Evolutionary conservation across 37 sponge, comb jelly and placozoan genomes (phyloP).

Genomic region (Halisarca cf. caerulea): DNA sequence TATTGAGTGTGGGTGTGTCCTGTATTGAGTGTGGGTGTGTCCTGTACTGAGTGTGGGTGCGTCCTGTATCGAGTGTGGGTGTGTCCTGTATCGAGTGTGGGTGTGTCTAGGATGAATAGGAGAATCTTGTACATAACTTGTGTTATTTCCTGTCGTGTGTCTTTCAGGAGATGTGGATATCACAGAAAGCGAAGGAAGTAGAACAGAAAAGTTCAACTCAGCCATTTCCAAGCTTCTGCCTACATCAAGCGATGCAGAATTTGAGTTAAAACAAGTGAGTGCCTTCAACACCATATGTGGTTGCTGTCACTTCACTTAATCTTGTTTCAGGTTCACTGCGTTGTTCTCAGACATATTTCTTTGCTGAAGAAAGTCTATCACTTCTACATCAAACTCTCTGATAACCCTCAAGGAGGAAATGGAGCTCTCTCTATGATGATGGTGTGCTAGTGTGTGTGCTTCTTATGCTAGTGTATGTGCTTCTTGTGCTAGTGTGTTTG

Average conservation of each 20-base stretch:
- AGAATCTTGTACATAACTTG: too few relatives aligned
- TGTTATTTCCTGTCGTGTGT: too few relatives aligned
- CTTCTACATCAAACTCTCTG: constrained; percentile 56
- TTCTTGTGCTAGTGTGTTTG: background rate
- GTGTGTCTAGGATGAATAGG: too few relatives aligned
- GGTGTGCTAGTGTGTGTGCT: constrained; percentile 27
- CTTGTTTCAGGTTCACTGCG: constrained; percentile 58
- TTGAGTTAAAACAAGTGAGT: constrained; percentile 1
- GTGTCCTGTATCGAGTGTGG: too few relatives aligned
- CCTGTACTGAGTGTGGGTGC: background rate
- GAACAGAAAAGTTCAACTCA: constrained; percentile 57
- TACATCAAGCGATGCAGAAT: background rate
- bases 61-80: too few relatives aligned
- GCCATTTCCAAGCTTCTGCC: constrained; percentile 36
- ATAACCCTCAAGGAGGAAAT: background rate
- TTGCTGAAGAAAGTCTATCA: constrained; percentile 70
- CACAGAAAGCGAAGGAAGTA: background rate
- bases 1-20: too few relatives aligned
- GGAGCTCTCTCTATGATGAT: constrained; percentile 39
- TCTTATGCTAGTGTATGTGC: background rate
- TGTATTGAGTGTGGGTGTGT: background rate
- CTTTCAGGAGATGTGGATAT: constrained; percentile 38
- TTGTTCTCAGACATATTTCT: constrained; percentile 52
- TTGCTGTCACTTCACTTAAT: background rate
- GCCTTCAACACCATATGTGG: background rate